These are phyloP conservation scores for Callipepla californica DNA, from an alignment of 2,113 vertebrate genomes.

Conservation along the genomic window DNA sequence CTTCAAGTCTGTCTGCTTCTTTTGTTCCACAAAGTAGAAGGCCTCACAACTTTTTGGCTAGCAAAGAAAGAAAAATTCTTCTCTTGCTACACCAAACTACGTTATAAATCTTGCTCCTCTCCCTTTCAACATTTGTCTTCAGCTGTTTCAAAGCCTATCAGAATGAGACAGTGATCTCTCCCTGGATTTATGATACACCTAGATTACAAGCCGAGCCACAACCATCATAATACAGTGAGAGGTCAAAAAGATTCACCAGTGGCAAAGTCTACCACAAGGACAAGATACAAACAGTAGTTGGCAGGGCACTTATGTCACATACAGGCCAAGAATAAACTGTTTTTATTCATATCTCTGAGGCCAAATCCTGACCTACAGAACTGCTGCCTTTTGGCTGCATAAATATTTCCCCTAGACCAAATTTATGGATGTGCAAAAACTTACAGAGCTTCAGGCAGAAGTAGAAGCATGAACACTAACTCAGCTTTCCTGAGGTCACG, in stretches of 20 bases:
- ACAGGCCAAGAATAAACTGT: not conserved
- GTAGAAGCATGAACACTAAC: not conserved
- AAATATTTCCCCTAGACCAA: not conserved
- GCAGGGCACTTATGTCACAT: not conserved
- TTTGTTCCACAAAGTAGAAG: not conserved
- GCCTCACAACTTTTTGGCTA: not conserved
- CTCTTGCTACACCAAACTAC: not conserved
- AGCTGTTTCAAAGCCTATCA: not conserved
- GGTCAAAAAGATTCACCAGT: not conserved
- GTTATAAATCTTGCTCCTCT: not conserved
- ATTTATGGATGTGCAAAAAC: constrained; percentile 6
- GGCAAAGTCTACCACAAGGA: not conserved
- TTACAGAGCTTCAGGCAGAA: not conserved
- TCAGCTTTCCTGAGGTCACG: constrained; percentile 28
- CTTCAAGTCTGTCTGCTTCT: not conserved
- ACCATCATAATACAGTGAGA: not conserved
- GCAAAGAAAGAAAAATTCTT: not conserved
- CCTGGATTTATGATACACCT: not conserved
- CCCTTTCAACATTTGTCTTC: not conserved
- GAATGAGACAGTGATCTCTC: not conserved
- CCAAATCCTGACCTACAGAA: not conserved
- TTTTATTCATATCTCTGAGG: not conserved
- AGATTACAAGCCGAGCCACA: not conserved
- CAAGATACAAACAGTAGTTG: not conserved
- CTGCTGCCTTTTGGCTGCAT: not conserved